Conservation (phyloP, 2,113 vertebrate genomes). For the Uropsilus gracilis region DNA sequence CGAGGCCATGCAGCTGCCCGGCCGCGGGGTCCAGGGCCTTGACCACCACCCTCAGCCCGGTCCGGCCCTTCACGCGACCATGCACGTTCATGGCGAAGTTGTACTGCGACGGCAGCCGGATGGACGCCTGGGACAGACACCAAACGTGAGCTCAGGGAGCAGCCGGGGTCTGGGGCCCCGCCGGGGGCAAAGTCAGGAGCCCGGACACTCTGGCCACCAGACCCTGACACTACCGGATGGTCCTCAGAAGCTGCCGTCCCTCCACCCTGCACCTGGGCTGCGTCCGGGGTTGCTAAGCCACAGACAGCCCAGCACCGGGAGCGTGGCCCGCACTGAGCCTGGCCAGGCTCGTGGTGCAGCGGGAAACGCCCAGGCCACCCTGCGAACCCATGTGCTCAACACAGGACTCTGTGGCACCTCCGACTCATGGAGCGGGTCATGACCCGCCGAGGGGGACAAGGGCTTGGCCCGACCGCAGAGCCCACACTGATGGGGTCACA, state of each 20-base stretch:
- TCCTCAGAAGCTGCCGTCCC: background rate
- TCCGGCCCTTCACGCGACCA: conserved; percentile 90
- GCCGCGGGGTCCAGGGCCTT: conserved; percentile 85
- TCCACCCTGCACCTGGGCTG: rapidly evolving
- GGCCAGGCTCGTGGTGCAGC: background rate
- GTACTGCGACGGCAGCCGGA: conserved; percentile 89
- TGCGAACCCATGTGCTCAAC: rapidly evolving
- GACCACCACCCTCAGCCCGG: conserved; percentile 93
- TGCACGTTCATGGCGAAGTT: conserved; percentile 95
- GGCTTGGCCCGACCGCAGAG: background rate
- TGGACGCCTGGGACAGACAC: conserved; percentile 86
- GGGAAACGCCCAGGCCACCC: too few species aligned
- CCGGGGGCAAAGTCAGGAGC: too few species aligned
- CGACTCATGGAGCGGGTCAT: rapidly evolving
- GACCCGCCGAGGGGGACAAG: background rate
- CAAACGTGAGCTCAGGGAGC: background rate
- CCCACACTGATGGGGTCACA: rapidly evolving
- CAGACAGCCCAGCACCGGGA: rapidly evolving
- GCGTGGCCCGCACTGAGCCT: rapidly evolving
- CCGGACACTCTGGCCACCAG: too few species aligned
- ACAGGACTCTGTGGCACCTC: background rate
- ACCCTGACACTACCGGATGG: background rate
- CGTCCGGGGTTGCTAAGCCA: background rate
- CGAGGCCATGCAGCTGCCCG: conserved; percentile 87
- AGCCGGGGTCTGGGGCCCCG: rapidly evolving